Base-by-base conservation (phyloP, 2,113 vertebrate genomes). In the Mustelus asterias region DNA sequence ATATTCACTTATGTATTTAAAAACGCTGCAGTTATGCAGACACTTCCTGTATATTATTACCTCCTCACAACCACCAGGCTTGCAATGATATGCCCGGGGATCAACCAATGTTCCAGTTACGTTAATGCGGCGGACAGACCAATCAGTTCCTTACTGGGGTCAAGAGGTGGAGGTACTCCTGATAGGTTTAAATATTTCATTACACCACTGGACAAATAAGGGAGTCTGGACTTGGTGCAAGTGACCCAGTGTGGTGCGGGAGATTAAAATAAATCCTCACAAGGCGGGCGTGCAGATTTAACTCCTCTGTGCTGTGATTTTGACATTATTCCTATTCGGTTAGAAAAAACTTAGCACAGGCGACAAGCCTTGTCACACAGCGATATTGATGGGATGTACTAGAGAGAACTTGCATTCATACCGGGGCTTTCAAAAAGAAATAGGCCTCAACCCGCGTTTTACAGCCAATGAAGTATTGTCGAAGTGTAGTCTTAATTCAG, bases 221-320 rank as follows among this genome's bases (percentile, higher is more conserved):
- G n/a, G 16, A 37, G 58, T 67, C 37, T 65, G 33, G 14, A 92
- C n/a, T 92, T 63, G 58, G n/a, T 92, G 29, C 33, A 37, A 65
- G 60, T 22, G 67, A 20, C 14, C 22, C 33, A 37, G 88, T 5
- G 44, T 26, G 16, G 1, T 65, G 89, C 18, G 58, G 29, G 58
- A 37, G 89, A n/a, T 93, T 93, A 93, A 67, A 65, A 65, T 93
- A 93, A 65, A 37, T 93, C n/a, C 89, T 37, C 60, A 65, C 11
- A 18, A 37, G 16, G 33, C 16, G 89, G 33, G 88, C 33, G 88
- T 58, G 54, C 29, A 60, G 7, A n/a, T 63, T 58, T 33, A 63
- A 41, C 16, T 33, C 89, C 60, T 92, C 88, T 60, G 29, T 63
- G 14, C 14, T 63, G 85, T 54, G 44, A 88, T 54, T 44, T 54